Base-by-base conservation (phyloP, 2,797 vertebrate species). In the Myoxocephalus aenaeus region DNA sequence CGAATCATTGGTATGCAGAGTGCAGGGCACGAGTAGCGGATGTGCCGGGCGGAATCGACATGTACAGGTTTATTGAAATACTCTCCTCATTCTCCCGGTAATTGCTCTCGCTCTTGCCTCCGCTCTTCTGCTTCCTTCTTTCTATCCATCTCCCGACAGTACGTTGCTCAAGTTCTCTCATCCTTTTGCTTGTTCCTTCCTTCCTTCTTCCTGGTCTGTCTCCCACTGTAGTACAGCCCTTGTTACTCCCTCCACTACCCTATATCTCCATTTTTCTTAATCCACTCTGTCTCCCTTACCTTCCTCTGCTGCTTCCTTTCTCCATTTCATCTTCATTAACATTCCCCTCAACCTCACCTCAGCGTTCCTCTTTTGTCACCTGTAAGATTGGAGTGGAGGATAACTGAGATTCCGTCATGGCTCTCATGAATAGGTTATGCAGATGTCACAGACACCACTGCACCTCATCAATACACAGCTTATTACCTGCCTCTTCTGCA, bases 1-100 rank as follows among this genome's bases (percentile, higher is more conserved):
- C 75, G 83, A 79, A 63, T 93, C 89, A 91, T 94, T 93, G 91
- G 83, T 92, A 94, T 94, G 90, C 94, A 86, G 84, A 80, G 84
- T 42, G 83, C 73, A 68, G 71, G 79, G 80, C 78, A 65, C 74
- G 53, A 83, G 87, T 69, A 82, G 81, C 56, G 75, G 79, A 89
- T 91, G 88, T 91, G 87, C 73, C 27, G 57, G 79, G 80, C 72
- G 22, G 87, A 87, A 92, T 92, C 81, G 77, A 88, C 89, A 86
- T 79, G 77, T 81, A 69, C 86, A 83, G 91, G 80, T 92, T 93
- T 92, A 93, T 92, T 92, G 90, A 92, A 92, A 92, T 90, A 84
- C 90, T 88, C 89, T 74, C 81, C 78, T 87, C 80, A 56, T 84
- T 90, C 88, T 90, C 75, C 69, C n/a, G 38, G 87, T 93, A 93